phyloP scores from a whole-genome alignment of 2,888 invertebrate species.

The Diarsia dahlii region DNA sequence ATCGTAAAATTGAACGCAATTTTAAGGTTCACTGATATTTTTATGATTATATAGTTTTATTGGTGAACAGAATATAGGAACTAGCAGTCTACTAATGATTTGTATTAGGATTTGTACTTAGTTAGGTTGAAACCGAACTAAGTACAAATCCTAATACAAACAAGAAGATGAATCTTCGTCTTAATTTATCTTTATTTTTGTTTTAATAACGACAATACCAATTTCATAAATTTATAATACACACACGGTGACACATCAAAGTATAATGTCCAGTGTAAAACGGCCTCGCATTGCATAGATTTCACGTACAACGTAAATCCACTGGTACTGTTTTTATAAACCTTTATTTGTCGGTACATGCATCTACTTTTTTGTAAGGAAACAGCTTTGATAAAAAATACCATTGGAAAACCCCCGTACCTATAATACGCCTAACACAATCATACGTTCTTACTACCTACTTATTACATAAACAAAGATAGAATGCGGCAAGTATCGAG shows the following conservation, averaged over 20 bases:
- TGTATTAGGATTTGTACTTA: background rate
- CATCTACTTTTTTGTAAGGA: background rate
- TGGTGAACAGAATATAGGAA: background rate
- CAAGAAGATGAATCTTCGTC: too few species aligned
- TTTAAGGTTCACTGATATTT: background rate
- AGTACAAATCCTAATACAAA: too few species aligned
- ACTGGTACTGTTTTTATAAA: background rate
- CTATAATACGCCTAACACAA: background rate
- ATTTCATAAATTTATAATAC: background rate
- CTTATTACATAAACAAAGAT: constrained; percentile 16
- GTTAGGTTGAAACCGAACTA: too few species aligned
- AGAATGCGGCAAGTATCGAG: constrained; percentile 8
- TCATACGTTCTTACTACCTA: background rate
- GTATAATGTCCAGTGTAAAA: background rate
- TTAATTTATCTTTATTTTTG: too few species aligned
- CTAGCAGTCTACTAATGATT: background rate
- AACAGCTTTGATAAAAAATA: background rate
- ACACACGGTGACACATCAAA: background rate
- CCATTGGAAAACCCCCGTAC: background rate
- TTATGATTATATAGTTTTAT: background rate
- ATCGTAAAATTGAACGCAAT: background rate
- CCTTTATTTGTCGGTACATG: background rate
- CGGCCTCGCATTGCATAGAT: background rate
- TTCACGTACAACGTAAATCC: background rate
- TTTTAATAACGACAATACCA: background rate